These are phyloP conservation scores for Pseudorectes ferrugineus DNA, from an alignment of 2,113 vertebrate genomes.

Conservation along the genomic window DNA sequence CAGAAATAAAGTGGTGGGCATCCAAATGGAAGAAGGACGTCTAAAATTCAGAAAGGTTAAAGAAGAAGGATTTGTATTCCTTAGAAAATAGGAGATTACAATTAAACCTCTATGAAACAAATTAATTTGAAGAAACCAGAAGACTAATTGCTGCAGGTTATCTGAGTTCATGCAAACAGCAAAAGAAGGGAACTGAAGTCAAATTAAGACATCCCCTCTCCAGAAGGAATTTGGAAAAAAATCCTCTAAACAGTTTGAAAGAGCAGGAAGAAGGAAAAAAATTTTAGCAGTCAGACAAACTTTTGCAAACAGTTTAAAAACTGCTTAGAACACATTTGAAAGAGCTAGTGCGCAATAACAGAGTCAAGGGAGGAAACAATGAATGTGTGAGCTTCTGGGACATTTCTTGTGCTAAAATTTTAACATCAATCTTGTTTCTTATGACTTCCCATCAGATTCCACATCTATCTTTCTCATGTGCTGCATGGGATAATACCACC, in stretches of 20 bases:
- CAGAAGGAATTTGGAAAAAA: not conserved
- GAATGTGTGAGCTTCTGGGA: not conserved
- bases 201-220: not conserved
- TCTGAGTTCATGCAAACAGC: not conserved
- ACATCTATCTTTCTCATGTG: not conserved
- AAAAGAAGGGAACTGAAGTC: not conserved
- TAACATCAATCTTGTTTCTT: not conserved
- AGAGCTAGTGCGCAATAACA: not conserved
- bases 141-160: not conserved
- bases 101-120: not conserved
- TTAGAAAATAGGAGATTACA: not conserved
- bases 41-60: not conserved
- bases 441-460: not conserved
- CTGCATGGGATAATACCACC: not conserved
- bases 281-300: not conserved
- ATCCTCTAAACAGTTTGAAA: not conserved
- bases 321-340: not conserved
- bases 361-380: not conserved
- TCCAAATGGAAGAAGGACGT: not conserved
- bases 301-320: not conserved
- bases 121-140: not conserved
- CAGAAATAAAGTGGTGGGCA: not conserved
- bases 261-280: not conserved
- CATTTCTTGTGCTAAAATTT: not conserved
- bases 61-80: not conserved